Percentiles rank a stretch among this genome's conserved stretches.
Evolutionary conservation across 2,888 invertebrate species (phyloP).

Genomic region (Heliconius ismenius): DNA sequence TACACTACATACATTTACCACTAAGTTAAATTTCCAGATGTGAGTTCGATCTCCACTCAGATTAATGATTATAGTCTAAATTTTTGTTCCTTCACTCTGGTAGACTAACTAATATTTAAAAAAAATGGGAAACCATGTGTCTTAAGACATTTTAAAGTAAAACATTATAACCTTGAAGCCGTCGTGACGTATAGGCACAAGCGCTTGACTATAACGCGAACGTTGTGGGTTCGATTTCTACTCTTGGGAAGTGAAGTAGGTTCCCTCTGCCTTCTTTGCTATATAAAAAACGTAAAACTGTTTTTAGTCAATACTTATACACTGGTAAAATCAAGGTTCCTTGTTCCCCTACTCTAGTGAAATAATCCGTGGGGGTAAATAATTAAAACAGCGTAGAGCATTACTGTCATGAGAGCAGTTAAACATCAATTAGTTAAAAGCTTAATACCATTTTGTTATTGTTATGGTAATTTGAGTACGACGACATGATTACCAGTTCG

Average conservation of each 20-base stretch:
- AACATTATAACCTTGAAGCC: too few relatives aligned
- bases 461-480: constrained; percentile 48
- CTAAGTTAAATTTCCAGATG: not conserved
- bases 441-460: constrained; percentile 38
- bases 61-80: too few relatives aligned
- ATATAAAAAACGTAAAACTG: not conserved
- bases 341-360: constrained; percentile 26
- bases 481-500: constrained; percentile 30
- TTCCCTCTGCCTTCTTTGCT: too few relatives aligned
- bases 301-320: not conserved
- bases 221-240: too few relatives aligned
- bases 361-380: constrained; percentile 51
- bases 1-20: constrained; percentile 1
- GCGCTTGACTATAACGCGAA: too few relatives aligned
- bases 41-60: too few relatives aligned
- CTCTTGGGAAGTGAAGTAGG: too few relatives aligned
- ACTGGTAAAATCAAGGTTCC: constrained; percentile 7
- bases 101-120: too few relatives aligned
- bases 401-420: constrained; percentile 53
- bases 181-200: too few relatives aligned
- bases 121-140: too few relatives aligned
- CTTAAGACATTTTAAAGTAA: too few relatives aligned
- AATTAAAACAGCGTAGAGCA: constrained; percentile 58
- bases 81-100: too few relatives aligned
- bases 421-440: constrained; percentile 55